Conservation (phyloP, 2,888 invertebrate species). For the Cyrtodaria siliqua region DNA sequence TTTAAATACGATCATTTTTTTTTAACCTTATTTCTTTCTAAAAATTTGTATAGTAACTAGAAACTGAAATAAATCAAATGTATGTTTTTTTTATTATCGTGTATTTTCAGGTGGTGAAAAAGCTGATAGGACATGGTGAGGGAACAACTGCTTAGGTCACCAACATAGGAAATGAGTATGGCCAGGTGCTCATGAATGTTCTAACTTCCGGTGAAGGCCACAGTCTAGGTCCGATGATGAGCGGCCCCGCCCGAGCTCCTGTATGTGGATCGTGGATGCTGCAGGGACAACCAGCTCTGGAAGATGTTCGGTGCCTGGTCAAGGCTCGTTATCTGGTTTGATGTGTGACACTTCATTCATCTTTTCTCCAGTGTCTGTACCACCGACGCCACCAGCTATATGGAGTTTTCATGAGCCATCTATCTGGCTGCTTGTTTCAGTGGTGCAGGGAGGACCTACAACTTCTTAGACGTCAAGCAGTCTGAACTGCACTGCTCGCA, state of each 20-base stretch:
- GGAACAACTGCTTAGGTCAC: slow-evolving; percentile 67
- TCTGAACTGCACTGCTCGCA: slow-evolving; percentile 29
- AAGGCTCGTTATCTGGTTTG: slow-evolving; percentile 38
- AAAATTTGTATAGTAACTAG: too few species aligned
- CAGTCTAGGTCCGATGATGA: slow-evolving; percentile 56
- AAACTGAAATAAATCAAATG: too few species aligned
- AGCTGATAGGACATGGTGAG: slow-evolving; percentile 52
- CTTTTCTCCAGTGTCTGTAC: slow-evolving; percentile 50
- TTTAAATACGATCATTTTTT: too few species aligned
- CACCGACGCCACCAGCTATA: slow-evolving; percentile 68
- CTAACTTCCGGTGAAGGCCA: slow-evolving; percentile 63
- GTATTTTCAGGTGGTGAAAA: slow-evolving; percentile 43
- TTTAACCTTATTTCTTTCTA: too few species aligned
- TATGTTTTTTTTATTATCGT: too few species aligned
- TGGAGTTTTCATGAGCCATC: slow-evolving; percentile 56
- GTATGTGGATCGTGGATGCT: slow-evolving; percentile 75
- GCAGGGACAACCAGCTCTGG: slow-evolving; percentile 19
- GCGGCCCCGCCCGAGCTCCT: slow-evolving; percentile 63
- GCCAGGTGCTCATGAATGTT: slow-evolving; percentile 67
- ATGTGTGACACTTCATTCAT: slow-evolving; percentile 73
- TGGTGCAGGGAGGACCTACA: not conserved
- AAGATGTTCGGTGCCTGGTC: slow-evolving; percentile 11
- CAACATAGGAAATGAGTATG: slow-evolving; percentile 70
- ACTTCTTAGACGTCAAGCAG: slow-evolving; percentile 38
- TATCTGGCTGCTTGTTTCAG: not conserved